Conservation (phyloP, 2,888 invertebrate genomes). For the Tinea trinotella region DNA sequence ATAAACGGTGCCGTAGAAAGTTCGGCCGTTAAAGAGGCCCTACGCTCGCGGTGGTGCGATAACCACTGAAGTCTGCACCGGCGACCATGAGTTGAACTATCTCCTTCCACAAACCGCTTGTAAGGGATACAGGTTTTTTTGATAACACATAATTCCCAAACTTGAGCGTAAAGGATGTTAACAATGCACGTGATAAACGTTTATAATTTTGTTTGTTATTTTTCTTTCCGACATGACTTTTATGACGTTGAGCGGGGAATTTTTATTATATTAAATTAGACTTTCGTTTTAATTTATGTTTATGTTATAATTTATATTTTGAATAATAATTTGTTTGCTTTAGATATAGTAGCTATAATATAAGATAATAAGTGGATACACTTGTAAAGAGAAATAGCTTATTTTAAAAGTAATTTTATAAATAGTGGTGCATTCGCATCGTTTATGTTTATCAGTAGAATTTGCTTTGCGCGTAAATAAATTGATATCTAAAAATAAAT, state of each 20-base stretch:
- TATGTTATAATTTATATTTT: too few species aligned
- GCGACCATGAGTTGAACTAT: background rate
- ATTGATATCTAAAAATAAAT: slow-evolving; percentile 71
- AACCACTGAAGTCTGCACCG: slow-evolving; percentile 3
- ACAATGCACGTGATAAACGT: slow-evolving; percentile 1
- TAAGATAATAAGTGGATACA: too few species aligned
- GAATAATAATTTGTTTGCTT: too few species aligned
- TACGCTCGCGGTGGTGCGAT: slow-evolving; percentile 1
- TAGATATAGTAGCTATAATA: too few species aligned
- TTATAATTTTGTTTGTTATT: background rate
- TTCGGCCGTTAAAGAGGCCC: background rate
- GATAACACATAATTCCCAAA: slow-evolving; percentile 5
- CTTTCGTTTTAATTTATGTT: too few species aligned
- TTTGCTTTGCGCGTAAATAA: slow-evolving; percentile 52
- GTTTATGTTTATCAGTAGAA: slow-evolving; percentile 9
- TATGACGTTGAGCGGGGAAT: too few species aligned
- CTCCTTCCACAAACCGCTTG: slow-evolving; percentile 8
- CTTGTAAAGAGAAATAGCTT: too few species aligned
- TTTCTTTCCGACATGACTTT: background rate
- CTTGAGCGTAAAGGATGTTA: background rate
- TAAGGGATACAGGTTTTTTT: slow-evolving; percentile 6
- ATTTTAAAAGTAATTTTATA: too few species aligned
- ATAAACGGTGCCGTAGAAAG: too few species aligned
- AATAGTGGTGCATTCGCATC: too few species aligned
- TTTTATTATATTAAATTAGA: too few species aligned